A percentile compares a stretch with the other conserved stretches of the same genome.
Conservation (phyloP, 2,113 vertebrate genomes). For the Neotoma lepida region DNA sequence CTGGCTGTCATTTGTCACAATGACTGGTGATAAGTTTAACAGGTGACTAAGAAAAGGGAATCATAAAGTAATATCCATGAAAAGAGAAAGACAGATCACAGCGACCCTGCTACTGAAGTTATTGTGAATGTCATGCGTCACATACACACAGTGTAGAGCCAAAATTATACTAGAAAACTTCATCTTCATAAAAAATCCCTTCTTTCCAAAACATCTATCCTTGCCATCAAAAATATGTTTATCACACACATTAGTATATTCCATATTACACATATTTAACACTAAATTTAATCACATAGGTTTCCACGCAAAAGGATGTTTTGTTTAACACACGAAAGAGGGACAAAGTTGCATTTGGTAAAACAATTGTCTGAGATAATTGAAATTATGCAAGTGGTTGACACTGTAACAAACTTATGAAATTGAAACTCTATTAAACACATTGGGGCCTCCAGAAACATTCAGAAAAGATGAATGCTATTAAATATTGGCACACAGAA, state of each 20-base stretch:
- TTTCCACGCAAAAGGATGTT: not conserved
- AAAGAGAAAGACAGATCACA: not conserved
- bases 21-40: not conserved
- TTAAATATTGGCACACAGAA: conserved; percentile 7
- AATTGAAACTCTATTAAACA: not conserved
- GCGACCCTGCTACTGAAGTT: not conserved
- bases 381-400: not conserved
- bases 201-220: not conserved
- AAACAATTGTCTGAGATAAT: not conserved
- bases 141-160: not conserved
- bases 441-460: not conserved
- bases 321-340: not conserved
- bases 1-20: not conserved
- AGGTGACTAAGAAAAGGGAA: not conserved
- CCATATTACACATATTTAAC: not conserved
- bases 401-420: conserved; percentile 9
- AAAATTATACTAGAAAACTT: not conserved
- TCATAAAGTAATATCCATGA: not conserved
- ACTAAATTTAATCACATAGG: not conserved
- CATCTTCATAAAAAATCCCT: not conserved
- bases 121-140: not conserved
- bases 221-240: not conserved
- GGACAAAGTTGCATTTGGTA: not conserved
- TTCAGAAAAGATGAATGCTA: not conserved
- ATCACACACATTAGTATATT: not conserved